phyloP scores from a whole-genome alignment of 2,888 invertebrate genomes.

The Heteromyza rotundicornis region DNA sequence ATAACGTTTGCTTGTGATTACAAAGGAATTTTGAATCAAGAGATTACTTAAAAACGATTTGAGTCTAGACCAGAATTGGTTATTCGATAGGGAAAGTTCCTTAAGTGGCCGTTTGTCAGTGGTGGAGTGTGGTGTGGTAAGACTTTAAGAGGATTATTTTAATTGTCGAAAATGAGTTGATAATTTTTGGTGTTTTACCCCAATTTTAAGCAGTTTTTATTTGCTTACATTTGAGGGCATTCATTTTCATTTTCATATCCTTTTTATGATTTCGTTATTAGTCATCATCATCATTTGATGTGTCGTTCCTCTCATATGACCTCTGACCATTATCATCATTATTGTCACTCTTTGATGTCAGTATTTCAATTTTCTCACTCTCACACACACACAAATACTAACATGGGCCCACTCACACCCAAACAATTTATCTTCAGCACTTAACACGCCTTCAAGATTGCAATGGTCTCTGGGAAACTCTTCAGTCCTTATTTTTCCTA shows the following conservation, averaged over 20 bases:
- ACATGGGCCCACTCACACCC: not conserved
- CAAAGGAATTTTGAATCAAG: not conserved
- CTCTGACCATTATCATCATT: not conserved
- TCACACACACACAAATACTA: not conserved
- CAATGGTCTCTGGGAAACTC: conserved; percentile 16
- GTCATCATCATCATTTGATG: too few relatives aligned
- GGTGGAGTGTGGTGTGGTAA: conserved; percentile 19
- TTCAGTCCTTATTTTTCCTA: too few relatives aligned
- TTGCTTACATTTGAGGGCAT: too few relatives aligned
- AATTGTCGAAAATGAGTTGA: conserved; percentile 30
- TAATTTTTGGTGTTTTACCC: too few relatives aligned
- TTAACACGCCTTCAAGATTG: conserved; percentile 25
- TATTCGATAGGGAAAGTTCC: not conserved
- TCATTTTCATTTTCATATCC: too few relatives aligned
- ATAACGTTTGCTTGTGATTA: not conserved
- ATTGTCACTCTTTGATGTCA: not conserved
- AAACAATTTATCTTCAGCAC: conserved; percentile 3
- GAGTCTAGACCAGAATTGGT: conserved; percentile 23
- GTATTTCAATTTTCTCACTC: not conserved
- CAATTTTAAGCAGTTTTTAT: too few relatives aligned
- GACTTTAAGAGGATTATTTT: conserved; percentile 34
- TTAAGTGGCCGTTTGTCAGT: not conserved
- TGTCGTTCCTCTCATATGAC: too few relatives aligned
- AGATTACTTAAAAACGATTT: conserved; percentile 12
- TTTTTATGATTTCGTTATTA: too few relatives aligned